Base-by-base conservation (phyloP, 2,888 invertebrate genomes). In the Biston betularia region DNA sequence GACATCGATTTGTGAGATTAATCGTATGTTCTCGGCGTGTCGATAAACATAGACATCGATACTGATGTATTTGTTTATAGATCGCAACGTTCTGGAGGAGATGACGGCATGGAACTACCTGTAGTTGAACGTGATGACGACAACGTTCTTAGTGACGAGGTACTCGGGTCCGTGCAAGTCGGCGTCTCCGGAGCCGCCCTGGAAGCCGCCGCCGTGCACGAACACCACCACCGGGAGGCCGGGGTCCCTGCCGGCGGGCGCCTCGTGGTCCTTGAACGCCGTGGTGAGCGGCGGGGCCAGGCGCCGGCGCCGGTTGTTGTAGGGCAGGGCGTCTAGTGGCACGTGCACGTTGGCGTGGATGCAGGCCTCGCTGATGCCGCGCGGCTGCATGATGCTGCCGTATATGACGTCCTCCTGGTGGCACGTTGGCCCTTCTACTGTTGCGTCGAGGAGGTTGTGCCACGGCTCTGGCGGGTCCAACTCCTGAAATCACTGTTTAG, bases 401-500 rank as follows among this genome's bases (percentile, higher is more conserved):
- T 92, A 93, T 42, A 92, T 70, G 14, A 91, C 82, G 75, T 95
- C 94, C 1, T 89, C 83, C 79, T 96, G 96, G 0, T 94, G 94
- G 76, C 96, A 96, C 10, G 94, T 89, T 0, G 95, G 93, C 0
- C 95, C 93, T 72, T 95, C 95, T 4, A 88, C 85, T 1, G 92
- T 92, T 0, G 96, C 96, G 69, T 95, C 90, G 66, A 90, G 88
- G 0, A 89, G 82, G 0, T 89, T 92, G 0, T 82, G 70, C 95
- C 95, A 95, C 0, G 91, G 86, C 1, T 89, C 86, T 4, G 90
- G 76, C 2, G 95, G 94, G 69, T 92, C 87, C 0, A 95, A 91
- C 67, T 95, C 93, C 95, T 95, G 82, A 4, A 88, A 85, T 14
- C 1, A 15, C 10, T 10, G 10, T 46, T 46, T 10, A 24, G 15